Conservation (phyloP, 2,888 invertebrate species). For the Melinaea marsaeus region DNA sequence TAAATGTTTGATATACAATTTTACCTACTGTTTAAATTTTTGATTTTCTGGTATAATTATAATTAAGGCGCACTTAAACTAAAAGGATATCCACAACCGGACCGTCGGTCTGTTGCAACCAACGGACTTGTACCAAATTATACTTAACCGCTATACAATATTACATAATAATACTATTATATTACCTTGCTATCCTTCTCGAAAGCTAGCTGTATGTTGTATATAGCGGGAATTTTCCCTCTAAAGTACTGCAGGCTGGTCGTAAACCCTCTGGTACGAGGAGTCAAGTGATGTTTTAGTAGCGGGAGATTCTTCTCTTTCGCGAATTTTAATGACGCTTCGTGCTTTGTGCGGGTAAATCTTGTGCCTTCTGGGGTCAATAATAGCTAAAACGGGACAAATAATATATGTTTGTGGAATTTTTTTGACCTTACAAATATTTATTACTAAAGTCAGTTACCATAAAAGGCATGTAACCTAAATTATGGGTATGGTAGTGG, state of each 20-base stretch:
- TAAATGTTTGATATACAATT: no score
- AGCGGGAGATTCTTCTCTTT: constrained; percentile 89
- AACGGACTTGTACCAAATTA: no score
- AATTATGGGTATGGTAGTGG: no score
- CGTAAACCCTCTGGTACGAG: constrained; percentile 96
- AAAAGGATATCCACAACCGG: neutral
- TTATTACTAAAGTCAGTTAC: no score
- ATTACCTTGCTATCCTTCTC: constrained; percentile 78
- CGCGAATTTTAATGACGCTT: constrained; percentile 92
- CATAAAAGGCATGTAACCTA: no score
- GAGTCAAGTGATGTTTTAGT: constrained; percentile 93
- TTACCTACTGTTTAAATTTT: no score
- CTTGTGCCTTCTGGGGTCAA: constrained; percentile 96
- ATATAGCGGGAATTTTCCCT: constrained; percentile 88
- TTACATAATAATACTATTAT: neutral
- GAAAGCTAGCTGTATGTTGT: constrained; percentile 88
- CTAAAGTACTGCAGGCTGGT: constrained; percentile 89
- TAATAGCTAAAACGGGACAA: constrained; percentile 79
- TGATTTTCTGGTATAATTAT: no score
- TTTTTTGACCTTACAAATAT: no score
- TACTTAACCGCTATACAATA: neutral
- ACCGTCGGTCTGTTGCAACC: constrained; percentile 8
- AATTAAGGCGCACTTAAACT: no score
- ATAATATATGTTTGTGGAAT: neutral
- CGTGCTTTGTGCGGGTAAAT: constrained; percentile 91